A percentile compares a stretch with the other conserved stretches of the same genome.
phyloP scores from a whole-genome alignment of 2,113 vertebrate species.

The Rynchops niger region DNA sequence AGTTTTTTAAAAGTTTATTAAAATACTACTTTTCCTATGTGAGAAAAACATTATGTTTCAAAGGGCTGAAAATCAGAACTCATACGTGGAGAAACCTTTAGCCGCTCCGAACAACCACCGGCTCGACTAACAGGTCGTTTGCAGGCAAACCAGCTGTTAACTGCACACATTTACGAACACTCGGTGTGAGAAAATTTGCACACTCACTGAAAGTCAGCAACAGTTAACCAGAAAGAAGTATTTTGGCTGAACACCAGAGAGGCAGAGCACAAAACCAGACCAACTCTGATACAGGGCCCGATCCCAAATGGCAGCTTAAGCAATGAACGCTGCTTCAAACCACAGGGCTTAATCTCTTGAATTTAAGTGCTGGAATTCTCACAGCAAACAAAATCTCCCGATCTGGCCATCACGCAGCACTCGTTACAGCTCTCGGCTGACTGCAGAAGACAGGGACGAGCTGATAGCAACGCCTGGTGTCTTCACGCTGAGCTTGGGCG shows the following conservation, averaged over 20 bases:
- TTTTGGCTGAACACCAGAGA: background rate
- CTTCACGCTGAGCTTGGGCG: background rate
- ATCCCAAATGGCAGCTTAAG: background rate
- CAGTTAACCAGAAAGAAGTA: background rate
- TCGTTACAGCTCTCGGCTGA: background rate
- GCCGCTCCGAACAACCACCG: background rate
- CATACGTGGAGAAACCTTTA: fast-evolving
- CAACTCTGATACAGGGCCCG: fast-evolving
- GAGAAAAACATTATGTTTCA: background rate
- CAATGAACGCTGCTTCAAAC: background rate
- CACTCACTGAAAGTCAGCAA: background rate
- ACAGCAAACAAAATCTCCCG: fast-evolving
- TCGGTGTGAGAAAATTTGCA: background rate
- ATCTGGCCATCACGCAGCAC: background rate
- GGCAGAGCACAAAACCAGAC: background rate
- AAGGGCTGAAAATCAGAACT: background rate
- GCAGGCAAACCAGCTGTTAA: background rate
- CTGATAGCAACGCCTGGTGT: background rate
- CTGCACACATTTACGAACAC: background rate
- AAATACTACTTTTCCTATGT: background rate
- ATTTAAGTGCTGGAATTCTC: background rate
- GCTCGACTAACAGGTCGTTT: background rate
- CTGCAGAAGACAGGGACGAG: background rate
- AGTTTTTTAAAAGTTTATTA: background rate
- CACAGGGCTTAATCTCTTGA: background rate